phyloP scores from a whole-genome alignment of 2,888 invertebrate genomes.

The Mesoligia furuncula region DNA sequence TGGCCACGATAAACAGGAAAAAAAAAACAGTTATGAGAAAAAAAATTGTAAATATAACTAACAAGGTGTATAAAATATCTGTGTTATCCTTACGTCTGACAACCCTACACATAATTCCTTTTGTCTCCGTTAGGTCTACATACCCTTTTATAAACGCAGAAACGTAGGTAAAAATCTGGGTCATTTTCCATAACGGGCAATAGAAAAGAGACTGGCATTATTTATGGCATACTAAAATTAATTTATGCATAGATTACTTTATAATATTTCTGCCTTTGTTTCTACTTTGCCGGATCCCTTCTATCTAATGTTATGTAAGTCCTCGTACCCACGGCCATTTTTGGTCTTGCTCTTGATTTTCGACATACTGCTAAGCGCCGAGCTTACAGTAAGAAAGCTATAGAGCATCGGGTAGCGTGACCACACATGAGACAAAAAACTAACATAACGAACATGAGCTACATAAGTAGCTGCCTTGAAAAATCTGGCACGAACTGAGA shows the following conservation, averaged over 20 bases:
- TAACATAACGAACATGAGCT: too few species aligned
- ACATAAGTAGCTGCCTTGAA: too few species aligned
- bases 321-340: not conserved
- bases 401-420: too few species aligned
- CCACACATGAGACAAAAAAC: too few species aligned
- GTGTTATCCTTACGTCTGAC: not conserved
- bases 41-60: not conserved
- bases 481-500: too few species aligned
- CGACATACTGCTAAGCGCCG: too few species aligned
- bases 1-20: too few species aligned
- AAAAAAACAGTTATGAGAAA: not conserved
- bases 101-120: slow-evolving; percentile 45
- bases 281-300: not conserved
- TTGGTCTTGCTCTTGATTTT: too few species aligned
- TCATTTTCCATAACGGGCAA: slow-evolving; percentile 28
- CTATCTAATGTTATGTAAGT: not conserved
- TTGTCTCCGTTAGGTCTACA: slow-evolving; percentile 60
- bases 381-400: too few species aligned
- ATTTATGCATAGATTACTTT: not conserved
- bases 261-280: not conserved
- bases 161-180: slow-evolving; percentile 41
- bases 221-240: slow-evolving; percentile 11
- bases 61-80: not conserved
- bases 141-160: slow-evolving; percentile 53
- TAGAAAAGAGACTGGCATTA: slow-evolving; percentile 11